phyloP scores from a whole-genome alignment of 1,140 invertebrate species.

The Drosophila murphyi region DNA sequence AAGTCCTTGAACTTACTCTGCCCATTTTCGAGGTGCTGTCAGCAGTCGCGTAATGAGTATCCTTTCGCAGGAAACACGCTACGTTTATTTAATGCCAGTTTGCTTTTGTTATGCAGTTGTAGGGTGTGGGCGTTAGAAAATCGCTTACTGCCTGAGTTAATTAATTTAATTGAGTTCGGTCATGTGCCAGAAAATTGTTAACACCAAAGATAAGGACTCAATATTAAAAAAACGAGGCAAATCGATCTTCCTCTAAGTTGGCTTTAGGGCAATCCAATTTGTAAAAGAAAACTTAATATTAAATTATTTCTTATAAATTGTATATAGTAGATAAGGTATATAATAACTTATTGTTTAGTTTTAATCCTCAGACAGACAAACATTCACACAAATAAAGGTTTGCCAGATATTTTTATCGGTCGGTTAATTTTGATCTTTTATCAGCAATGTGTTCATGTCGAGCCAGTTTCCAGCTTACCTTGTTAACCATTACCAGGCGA shows the following conservation, averaged over 20 bases:
- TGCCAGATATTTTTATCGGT: no score
- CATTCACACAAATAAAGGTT: no score
- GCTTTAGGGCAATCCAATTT: no score
- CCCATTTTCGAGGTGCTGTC: conserved; percentile 47
- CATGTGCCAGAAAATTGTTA: conserved; percentile 39
- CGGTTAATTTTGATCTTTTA: no score
- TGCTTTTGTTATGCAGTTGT: conserved; percentile 62
- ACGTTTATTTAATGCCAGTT: conserved; percentile 46
- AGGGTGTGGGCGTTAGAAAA: conserved; percentile 23
- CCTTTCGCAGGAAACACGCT: conserved; percentile 49
- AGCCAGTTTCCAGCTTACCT: conserved; percentile 54
- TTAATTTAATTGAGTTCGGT: conserved; percentile 68
- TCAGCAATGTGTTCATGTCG: neutral
- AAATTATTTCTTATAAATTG: no score
- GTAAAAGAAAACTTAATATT: no score
- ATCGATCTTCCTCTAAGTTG: no score
- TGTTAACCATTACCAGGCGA: conserved; percentile 74
- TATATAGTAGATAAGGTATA: no score
- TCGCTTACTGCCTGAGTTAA: conserved; percentile 44
- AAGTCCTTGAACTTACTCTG: conserved; percentile 46
- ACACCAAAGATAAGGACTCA: conserved; percentile 6
- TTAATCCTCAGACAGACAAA: no score
- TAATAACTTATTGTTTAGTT: no score
- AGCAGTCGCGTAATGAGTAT: conserved; percentile 59
- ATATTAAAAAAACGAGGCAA: no score